Conservation (phyloP, 2,888 invertebrate species). For the Blastobasis lacticolella region DNA sequence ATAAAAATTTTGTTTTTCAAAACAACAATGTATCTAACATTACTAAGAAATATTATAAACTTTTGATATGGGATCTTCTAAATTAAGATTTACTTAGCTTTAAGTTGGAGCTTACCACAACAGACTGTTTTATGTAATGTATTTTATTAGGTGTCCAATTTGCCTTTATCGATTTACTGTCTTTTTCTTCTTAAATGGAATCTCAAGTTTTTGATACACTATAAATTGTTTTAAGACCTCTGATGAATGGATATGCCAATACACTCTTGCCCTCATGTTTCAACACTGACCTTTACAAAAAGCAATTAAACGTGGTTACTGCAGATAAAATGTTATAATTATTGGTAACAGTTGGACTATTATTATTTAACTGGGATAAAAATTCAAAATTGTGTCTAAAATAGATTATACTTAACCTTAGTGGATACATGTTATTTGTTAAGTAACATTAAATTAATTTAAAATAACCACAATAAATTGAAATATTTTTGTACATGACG, state of each 20-base stretch:
- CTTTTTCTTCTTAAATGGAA: slow-evolving; percentile 14
- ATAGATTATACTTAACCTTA: slow-evolving; percentile 14
- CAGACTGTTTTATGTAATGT: slow-evolving; percentile 43
- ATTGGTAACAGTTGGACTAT: background rate
- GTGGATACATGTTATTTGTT: slow-evolving; percentile 42
- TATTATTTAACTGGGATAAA: background rate
- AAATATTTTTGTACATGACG: slow-evolving; percentile 65
- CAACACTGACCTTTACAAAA: too few relatives aligned
- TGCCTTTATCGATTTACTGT: slow-evolving; percentile 6
- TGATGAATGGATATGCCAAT: too few relatives aligned
- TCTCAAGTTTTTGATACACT: background rate
- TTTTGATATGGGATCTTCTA: slow-evolving; percentile 21
- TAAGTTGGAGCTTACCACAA: slow-evolving; percentile 39
- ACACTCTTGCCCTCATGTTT: too few relatives aligned
- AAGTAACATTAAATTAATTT: slow-evolving; percentile 51
- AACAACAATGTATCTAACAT: too few relatives aligned
- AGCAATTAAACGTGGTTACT: too few relatives aligned
- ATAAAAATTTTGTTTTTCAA: too few relatives aligned
- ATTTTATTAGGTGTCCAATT: background rate
- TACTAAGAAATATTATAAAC: too few relatives aligned
- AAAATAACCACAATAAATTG: slow-evolving; percentile 55
- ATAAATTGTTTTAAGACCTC: too few relatives aligned
- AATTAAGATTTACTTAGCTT: slow-evolving; percentile 34
- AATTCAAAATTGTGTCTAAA: background rate
- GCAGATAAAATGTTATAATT: too few relatives aligned